Evolutionary conservation across 2,113 vertebrate genomes (phyloP).

Genomic region (Heterochromis multidens): DNA sequence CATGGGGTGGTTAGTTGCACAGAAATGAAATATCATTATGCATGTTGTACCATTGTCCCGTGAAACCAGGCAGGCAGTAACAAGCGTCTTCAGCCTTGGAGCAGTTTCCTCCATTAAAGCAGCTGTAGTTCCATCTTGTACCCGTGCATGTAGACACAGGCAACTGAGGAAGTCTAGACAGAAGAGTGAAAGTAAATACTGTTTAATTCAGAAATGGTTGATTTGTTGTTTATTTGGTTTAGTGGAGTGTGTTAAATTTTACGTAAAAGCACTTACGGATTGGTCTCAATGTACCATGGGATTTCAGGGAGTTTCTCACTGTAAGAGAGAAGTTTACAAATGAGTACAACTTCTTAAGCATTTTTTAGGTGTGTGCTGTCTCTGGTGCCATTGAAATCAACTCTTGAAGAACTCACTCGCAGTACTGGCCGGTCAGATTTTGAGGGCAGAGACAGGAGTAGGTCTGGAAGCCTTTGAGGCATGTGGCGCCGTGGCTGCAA

Average conservation of each 20-base stretch:
- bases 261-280: constrained; percentile 62
- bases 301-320: constrained; percentile 70
- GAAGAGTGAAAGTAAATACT: background rate
- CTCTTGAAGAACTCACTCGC: constrained; percentile 68
- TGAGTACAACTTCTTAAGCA: background rate
- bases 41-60: constrained; percentile 80
- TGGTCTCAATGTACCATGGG: constrained; percentile 74
- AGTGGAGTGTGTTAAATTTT: background rate
- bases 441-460: constrained; percentile 83
- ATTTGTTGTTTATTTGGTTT: background rate
- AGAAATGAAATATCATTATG: background rate
- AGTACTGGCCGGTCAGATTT: constrained; percentile 83
- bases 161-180: constrained; percentile 73
- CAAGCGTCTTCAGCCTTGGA: constrained; percentile 64
- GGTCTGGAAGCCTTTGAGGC: constrained; percentile 72
- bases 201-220: background rate
- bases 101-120: constrained; percentile 87
- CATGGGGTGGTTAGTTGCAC: too few species aligned
- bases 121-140: constrained; percentile 80
- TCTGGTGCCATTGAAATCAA: background rate
- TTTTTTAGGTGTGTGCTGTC: too few species aligned
- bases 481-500: constrained; percentile 84
- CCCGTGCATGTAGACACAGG: constrained; percentile 80
- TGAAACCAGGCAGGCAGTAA: constrained; percentile 79
- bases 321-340: constrained; percentile 20